Conservation (phyloP, 2,888 invertebrate genomes). For the Drosophila demipolita region DNA sequence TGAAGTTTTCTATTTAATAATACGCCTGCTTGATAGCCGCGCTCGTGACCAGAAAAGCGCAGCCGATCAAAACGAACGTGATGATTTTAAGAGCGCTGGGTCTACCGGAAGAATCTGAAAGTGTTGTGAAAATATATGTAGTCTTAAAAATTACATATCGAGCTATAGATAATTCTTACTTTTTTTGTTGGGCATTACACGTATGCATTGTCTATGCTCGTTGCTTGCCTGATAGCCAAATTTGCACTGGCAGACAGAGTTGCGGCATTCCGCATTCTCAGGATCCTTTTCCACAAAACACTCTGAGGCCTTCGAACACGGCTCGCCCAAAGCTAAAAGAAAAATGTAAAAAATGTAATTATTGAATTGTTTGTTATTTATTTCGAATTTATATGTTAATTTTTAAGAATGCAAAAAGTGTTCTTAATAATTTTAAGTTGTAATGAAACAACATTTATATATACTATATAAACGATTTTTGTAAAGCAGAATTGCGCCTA, state of each 20-base stretch:
- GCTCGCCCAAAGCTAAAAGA: conserved; percentile 76
- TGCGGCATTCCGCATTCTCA: conserved; percentile 84
- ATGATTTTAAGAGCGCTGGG: conserved; percentile 85
- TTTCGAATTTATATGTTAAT: not conserved
- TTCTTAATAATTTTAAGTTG: not conserved
- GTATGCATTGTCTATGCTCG: conserved; percentile 78
- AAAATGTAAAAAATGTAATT: not conserved
- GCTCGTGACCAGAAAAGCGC: conserved; percentile 84
- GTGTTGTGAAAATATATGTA: not conserved
- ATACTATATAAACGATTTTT: no score
- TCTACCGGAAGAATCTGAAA: conserved; percentile 85
- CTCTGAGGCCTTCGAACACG: conserved; percentile 81
- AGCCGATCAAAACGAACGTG: conserved; percentile 84
- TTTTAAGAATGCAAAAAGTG: not conserved
- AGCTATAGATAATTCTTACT: conserved; percentile 57
- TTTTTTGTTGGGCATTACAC: conserved; percentile 82
- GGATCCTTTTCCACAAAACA: conserved; percentile 81
- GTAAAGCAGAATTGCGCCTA: not conserved
- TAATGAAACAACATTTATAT: not conserved
- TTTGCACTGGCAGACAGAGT: conserved; percentile 84
- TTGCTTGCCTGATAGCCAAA: conserved; percentile 74
- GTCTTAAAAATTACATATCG: not conserved
- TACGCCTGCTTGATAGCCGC: conserved; percentile 85
- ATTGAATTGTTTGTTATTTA: not conserved
- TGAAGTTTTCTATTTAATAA: conserved; percentile 49